A percentile compares a stretch with the other conserved stretches of the same genome.
phyloP scores from a whole-genome alignment of 2,113 vertebrate genomes.

The Prochilodus magdalenae region DNA sequence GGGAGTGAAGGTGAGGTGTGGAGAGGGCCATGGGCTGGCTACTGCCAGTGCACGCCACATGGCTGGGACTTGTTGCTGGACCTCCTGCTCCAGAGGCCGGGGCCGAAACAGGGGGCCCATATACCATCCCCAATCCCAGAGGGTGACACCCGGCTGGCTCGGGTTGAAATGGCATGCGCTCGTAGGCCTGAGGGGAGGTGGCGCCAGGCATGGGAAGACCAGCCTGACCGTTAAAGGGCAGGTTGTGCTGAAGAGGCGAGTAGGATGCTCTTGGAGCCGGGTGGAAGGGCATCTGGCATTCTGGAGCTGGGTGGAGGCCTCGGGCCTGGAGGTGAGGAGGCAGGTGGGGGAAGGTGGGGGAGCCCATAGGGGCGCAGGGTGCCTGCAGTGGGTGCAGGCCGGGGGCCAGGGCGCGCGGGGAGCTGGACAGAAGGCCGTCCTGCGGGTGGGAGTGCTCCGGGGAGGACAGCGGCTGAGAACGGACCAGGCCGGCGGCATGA shows the following conservation, averaged over 20 bases:
- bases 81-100: constrained; percentile 52
- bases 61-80: constrained; percentile 72
- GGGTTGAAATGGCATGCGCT: constrained; percentile 87
- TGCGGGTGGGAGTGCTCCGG: constrained; percentile 85
- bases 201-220: constrained; percentile 85
- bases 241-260: constrained; percentile 85
- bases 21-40: constrained; percentile 81
- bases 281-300: constrained; percentile 91
- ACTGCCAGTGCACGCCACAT: constrained; percentile 68
- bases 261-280: constrained; percentile 85
- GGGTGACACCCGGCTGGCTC: constrained; percentile 80
- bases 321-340: constrained; percentile 86
- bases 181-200: constrained; percentile 84
- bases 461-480: constrained; percentile 84
- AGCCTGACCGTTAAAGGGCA: constrained; percentile 88
- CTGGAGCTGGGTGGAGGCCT: constrained; percentile 83
- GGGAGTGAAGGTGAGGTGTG: constrained; percentile 81
- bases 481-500: constrained; percentile 77
- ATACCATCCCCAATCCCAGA: constrained; percentile 86
- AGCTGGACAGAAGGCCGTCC: constrained; percentile 84
- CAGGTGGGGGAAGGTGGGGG: constrained; percentile 87
- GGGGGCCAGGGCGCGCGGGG: constrained; percentile 84
- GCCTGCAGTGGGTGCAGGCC: constrained; percentile 80
- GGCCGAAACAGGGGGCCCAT: constrained; percentile 82
- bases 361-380: constrained; percentile 83